Base-by-base conservation (phyloP, 2,113 vertebrate genomes). In the Esox niger region DNA sequence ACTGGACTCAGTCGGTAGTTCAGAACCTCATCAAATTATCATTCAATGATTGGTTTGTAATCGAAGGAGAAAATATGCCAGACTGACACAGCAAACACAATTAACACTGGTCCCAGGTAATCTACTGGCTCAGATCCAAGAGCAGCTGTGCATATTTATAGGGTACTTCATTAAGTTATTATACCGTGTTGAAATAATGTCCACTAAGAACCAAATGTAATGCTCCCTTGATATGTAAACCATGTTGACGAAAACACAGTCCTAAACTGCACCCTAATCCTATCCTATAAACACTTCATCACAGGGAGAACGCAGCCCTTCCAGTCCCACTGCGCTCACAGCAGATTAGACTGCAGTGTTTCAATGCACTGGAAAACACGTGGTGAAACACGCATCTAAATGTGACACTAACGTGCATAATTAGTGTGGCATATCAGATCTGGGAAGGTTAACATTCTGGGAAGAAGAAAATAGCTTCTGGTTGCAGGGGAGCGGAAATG, bases 71-170 rank as follows among this genome's bases (percentile, higher is more conserved):
- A 75, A 79, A 73, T 43, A n/a, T 27, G 26, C 62, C 58, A 64
- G 52, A 62, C 62, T 17, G 69, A 57, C 69, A 76, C 38, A 65
- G 35, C 79, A 46, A 87, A 81, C 80, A 74, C 76, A 77, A 88
- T 85, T 88, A 86, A 74, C 70, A 71, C 71, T 73, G 70, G n/a
- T n/a, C n/a, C 35, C 82, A 82, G 86, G 76, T 43, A 85, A 74
- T 70, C 69, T 82, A 70, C 38, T 4, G 54, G 68, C 35, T 62
- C 13, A 60, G 59, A 62, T 62, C 64, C 66, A 73, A 85, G 82
- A 86, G 79, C 72, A 82, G 54, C 66, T 31, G 9, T 20, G 69
- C n/a, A n/a, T n/a, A n/a, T n/a, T n/a, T n/a, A n/a, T n/a, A n/a
- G n/a, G n/a, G n/a, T n/a, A 21, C 62, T 32, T 74, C 79, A 86